Evolutionary conservation across 2,797 vertebrate genomes (phyloP), one percentile per base, ranked within the genome.

Genomic region (Anolis apletophallus): DNA sequence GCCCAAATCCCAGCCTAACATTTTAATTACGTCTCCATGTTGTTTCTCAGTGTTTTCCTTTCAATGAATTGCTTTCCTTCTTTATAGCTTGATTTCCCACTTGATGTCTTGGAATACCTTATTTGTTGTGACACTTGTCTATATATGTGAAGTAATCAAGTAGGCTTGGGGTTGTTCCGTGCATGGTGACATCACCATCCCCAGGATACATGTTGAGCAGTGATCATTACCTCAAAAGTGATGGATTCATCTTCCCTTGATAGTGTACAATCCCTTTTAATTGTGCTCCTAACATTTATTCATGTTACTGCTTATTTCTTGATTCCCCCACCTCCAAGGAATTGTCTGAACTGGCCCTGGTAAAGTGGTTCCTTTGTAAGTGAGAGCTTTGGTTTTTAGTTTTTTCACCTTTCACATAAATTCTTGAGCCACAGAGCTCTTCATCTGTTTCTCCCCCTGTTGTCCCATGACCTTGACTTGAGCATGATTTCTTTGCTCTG

Each of bases 401-500:
- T 36, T 57, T 67, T 26, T 17, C n/a, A 26, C 40, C 13, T 52
- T n/a, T 64, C 46, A 6, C 19, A 57, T 26, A 72, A 85, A 80
- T 34, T 12, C 76, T 26, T 36, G 26, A 29, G 34, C n/a, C 46
- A 19, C 32, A 77, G 61, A 57, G 57, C 19, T 72, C 36, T n/a
- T 6, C n/a, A 52, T 6, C 55, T 83, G 9, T 73, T 67, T 69
- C 26, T 52, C 50, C 12, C 55, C 52, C 73, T 19, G 29, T 54
- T n/a, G 19, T 12, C 29, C 29, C 10, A 19, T 86, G 77, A 80
- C 84, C 77, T 73, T 86, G 77, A 55, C 32, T 76, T 57, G n/a
- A 75, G 59, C 50, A 72, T 54, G 50, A 9, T 72, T 79, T 79
- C 36, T 55, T 71, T 79, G 36, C 71, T 16, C 11, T 11, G 1